These are phyloP conservation scores for Ciconia maguari DNA, from an alignment of 2,113 vertebrate genomes.

Conservation along the genomic window DNA sequence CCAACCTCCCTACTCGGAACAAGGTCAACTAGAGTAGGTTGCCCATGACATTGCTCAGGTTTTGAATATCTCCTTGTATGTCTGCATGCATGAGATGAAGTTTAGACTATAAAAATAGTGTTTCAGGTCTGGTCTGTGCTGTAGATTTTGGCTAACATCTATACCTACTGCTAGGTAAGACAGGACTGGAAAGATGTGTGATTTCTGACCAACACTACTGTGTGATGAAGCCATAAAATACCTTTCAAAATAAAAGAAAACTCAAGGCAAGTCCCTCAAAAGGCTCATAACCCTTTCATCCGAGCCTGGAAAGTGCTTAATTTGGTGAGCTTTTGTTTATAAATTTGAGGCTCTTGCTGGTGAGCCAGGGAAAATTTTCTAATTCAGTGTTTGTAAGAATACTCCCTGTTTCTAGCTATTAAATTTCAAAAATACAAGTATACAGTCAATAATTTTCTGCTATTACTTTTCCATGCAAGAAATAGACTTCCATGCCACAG, in stretches of 20 bases:
- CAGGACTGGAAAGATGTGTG: background rate
- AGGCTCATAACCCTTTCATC: background rate
- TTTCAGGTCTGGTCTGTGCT: background rate
- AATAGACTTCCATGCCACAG: background rate
- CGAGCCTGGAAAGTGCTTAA: background rate
- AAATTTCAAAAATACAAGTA: background rate
- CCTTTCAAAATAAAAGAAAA: background rate
- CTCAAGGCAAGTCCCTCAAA: background rate
- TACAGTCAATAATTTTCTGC: background rate
- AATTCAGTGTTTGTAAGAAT: background rate
- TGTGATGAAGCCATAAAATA: background rate
- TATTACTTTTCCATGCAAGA: background rate
- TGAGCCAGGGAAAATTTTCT: background rate
- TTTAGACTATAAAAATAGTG: background rate
- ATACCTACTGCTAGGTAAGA: background rate
- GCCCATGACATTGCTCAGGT: background rate
- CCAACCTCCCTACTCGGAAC: background rate
- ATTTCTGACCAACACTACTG: background rate
- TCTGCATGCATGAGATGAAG: background rate
- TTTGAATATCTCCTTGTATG: background rate
- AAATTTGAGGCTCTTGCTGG: background rate
- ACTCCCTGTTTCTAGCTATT: background rate
- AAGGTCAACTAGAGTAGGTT: background rate
- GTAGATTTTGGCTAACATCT: background rate
- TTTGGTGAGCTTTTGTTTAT: background rate